Evolutionary conservation across 2,113 vertebrate genomes (phyloP).

Genomic region (Ibidorhyncha struthersii): DNA sequence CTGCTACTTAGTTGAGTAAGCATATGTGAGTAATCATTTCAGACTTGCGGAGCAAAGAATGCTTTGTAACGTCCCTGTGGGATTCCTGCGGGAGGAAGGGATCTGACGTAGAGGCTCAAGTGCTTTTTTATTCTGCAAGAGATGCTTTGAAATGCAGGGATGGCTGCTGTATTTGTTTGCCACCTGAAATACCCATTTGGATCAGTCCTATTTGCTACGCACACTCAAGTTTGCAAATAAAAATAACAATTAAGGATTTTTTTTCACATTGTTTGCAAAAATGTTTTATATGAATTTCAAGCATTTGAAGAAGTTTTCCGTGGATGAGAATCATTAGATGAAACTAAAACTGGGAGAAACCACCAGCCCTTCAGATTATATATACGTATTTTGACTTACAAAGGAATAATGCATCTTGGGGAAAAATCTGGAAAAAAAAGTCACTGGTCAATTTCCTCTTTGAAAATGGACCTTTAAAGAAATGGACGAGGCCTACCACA

Average conservation of each 20-base stretch:
- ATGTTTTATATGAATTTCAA: neutral
- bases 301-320: neutral
- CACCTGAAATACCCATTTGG: neutral
- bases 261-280: neutral
- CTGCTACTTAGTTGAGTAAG: neutral
- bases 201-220: neutral
- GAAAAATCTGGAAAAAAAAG: neutral
- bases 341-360: neutral
- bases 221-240: neutral
- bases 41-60: neutral
- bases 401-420: neutral
- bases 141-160: neutral
- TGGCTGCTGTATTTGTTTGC: neutral
- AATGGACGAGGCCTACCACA: neutral
- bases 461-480: neutral
- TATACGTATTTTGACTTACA: neutral
- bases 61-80: neutral
- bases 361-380: neutral
- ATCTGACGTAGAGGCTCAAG: neutral
- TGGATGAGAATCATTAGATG: neutral
- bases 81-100: neutral
- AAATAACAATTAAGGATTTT: neutral
- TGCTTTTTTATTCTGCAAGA: neutral
- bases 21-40: neutral
- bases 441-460: neutral